Evolutionary conservation across 2,797 vertebrate species (phyloP).

Genomic region (Melanotaenia pygmaea): DNA sequence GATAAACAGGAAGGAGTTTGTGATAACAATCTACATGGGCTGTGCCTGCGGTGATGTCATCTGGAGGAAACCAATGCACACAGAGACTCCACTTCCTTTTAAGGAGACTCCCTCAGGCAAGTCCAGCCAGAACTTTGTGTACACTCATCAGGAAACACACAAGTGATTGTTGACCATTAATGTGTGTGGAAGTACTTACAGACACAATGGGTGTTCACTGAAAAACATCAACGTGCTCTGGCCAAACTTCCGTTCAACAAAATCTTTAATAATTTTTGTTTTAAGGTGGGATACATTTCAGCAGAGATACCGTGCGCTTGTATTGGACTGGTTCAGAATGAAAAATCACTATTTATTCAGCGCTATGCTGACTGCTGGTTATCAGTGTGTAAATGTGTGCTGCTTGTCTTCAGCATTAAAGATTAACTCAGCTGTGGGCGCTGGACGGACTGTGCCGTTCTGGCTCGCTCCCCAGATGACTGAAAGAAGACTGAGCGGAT

Average conservation of each 20-base stretch:
- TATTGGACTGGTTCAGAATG: neutral
- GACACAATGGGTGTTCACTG: constrained; percentile 21
- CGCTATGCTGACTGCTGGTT: neutral
- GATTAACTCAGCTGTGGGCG: constrained; percentile 24
- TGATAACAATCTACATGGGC: constrained; percentile 75
- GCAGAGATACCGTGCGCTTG: rapidly evolving
- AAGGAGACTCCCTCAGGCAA: constrained; percentile 63
- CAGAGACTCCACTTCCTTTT: constrained; percentile 71
- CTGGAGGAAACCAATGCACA: constrained; percentile 57
- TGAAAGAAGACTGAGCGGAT: constrained; percentile 23
- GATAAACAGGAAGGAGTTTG: constrained; percentile 82
- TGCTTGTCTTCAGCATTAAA: constrained; percentile 17
- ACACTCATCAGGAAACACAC: constrained; percentile 43
- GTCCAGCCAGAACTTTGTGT: constrained; percentile 26
- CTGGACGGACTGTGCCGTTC: constrained; percentile 12
- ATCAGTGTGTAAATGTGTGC: constrained; percentile 12
- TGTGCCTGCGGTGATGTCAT: constrained; percentile 68
- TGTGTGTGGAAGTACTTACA: constrained; percentile 10
- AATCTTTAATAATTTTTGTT: neutral
- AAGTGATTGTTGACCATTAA: constrained; percentile 39
- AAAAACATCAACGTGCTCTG: neutral
- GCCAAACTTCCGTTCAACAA: neutral
- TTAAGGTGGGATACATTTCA: neutral
- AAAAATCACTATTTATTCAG: neutral
- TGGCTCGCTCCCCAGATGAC: neutral